Evolutionary conservation across 2,888 invertebrate genomes (phyloP).

Genomic region (Hymenopus coronatus): DNA sequence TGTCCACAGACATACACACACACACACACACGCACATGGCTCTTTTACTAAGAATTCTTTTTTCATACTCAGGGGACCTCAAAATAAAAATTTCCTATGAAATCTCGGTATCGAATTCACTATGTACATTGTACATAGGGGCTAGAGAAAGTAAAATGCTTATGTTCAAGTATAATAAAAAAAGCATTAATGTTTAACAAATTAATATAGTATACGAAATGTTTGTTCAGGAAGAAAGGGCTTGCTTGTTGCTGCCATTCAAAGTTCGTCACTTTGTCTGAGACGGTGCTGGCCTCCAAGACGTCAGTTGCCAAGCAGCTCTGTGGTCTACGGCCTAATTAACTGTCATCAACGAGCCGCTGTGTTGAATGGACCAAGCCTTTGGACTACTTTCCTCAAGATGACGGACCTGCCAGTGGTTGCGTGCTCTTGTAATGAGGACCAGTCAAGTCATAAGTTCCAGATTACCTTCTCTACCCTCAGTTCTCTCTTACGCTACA

Average conservation of each 20-base stretch:
- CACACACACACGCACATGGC: too few relatives aligned
- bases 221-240: background rate
- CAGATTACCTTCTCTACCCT: background rate
- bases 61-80: too few relatives aligned
- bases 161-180: too few relatives aligned
- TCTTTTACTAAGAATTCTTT: too few relatives aligned
- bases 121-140: too few relatives aligned
- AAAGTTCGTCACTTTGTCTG: background rate
- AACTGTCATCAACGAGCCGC: slow-evolving; percentile 20
- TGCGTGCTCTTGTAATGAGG: background rate
- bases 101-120: too few relatives aligned
- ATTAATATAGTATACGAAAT: background rate
- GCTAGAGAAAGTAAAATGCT: too few relatives aligned
- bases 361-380: slow-evolving; percentile 21
- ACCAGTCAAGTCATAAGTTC: background rate
- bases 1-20: too few relatives aligned
- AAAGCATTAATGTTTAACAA: background rate
- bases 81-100: too few relatives aligned
- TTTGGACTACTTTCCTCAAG: background rate
- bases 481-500: background rate
- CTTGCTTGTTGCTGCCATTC: background rate
- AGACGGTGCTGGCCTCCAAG: background rate
- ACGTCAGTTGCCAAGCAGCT: background rate
- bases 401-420: background rate
- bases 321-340: slow-evolving; percentile 37